phyloP scores from a whole-genome alignment of 2,888 invertebrate species.

The Drosophila anomalata region DNA sequence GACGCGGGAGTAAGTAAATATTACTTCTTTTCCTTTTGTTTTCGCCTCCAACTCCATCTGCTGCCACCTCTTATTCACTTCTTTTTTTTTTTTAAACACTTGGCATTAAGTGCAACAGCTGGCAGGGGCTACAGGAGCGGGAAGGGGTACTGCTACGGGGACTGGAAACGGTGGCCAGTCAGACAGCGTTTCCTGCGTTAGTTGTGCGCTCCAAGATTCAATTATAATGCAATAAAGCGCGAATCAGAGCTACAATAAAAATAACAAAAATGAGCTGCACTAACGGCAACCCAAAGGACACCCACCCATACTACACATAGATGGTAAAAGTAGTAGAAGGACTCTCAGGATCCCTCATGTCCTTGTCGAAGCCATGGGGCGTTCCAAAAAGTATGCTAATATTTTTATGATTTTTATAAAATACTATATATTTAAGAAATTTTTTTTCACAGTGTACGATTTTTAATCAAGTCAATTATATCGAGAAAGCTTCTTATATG shows the following conservation, averaged over 20 bases:
- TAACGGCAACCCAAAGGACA: slow-evolving; percentile 12
- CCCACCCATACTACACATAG: slow-evolving; percentile 27
- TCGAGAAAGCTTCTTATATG: not conserved
- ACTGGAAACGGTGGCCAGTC: slow-evolving; percentile 59
- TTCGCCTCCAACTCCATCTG: slow-evolving; percentile 16
- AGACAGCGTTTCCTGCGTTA: slow-evolving; percentile 78
- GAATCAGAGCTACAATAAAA: slow-evolving; percentile 79
- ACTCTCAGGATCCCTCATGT: slow-evolving; percentile 9
- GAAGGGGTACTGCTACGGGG: not conserved
- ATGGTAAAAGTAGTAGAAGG: slow-evolving; percentile 1
- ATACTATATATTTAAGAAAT: no score
- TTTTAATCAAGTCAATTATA: not conserved
- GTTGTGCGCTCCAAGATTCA: slow-evolving; percentile 81
- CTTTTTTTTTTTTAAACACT: slow-evolving; percentile 65
- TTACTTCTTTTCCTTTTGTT: slow-evolving; percentile 56
- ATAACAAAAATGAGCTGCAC: slow-evolving; percentile 64
- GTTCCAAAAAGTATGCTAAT: slow-evolving; percentile 1
- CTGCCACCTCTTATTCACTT: slow-evolving; percentile 15
- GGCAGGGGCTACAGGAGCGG: slow-evolving; percentile 24
- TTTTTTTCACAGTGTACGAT: not conserved
- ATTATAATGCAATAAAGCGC: slow-evolving; percentile 82
- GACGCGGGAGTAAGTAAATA: slow-evolving; percentile 68
- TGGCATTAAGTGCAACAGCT: slow-evolving; percentile 77
- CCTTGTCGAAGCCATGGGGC: slow-evolving; percentile 2
- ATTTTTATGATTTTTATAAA: no score